Evolutionary conservation across 2,888 invertebrate genomes (phyloP).

Genomic region (Agrilus biguttatus): DNA sequence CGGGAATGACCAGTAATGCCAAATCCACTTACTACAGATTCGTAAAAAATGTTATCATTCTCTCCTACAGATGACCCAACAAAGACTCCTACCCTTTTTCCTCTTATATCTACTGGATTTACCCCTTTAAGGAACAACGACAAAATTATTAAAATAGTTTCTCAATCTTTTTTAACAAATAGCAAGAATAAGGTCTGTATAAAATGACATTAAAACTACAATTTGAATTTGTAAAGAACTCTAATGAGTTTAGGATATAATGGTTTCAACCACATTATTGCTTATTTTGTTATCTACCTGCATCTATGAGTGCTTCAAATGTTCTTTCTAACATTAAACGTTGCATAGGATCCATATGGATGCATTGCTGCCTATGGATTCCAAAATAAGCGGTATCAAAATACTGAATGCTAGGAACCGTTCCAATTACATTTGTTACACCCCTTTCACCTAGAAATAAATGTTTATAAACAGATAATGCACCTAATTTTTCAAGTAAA

Average conservation of each 20-base stretch:
- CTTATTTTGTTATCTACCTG: slow-evolving; percentile 22
- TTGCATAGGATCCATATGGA: slow-evolving; percentile 34
- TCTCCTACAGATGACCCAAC: slow-evolving; percentile 33
- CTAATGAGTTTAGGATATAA: too few relatives aligned
- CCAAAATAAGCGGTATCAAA: slow-evolving; percentile 35
- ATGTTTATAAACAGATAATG: too few relatives aligned
- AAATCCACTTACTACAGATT: slow-evolving; percentile 41
- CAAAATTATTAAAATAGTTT: background rate
- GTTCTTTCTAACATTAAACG: slow-evolving; percentile 30
- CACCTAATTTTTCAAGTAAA: too few relatives aligned
- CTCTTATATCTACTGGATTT: slow-evolving; percentile 29
- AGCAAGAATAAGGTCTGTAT: too few relatives aligned
- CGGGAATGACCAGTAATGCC: slow-evolving; percentile 62
- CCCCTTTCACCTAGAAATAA: slow-evolving; percentile 21
- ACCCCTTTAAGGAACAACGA: slow-evolving; percentile 21
- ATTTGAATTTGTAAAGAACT: background rate
- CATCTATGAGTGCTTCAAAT: slow-evolving; percentile 34
- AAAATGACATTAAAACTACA: too few relatives aligned
- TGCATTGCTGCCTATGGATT: slow-evolving; percentile 32
- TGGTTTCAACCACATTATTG: background rate
- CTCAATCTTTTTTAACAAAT: too few relatives aligned
- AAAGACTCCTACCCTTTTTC: slow-evolving; percentile 29
- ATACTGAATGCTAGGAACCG: slow-evolving; percentile 20
- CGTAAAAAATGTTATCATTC: slow-evolving; percentile 35
- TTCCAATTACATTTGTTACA: slow-evolving; percentile 25